Conservation (phyloP, 2,113 vertebrate species). For the Gallinago jamesoni region DNA sequence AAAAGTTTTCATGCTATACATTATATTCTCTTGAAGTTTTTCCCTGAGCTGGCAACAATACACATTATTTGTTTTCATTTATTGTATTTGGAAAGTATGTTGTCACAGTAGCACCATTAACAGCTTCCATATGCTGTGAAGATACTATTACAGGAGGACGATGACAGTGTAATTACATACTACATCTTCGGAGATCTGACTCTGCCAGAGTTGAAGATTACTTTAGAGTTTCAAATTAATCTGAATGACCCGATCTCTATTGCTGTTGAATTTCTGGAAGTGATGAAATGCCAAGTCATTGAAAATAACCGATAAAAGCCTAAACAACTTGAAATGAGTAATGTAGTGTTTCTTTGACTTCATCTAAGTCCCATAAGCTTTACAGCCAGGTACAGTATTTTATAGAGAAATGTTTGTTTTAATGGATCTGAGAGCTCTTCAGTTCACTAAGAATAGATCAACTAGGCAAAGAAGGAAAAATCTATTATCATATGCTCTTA, state of each 20-base stretch:
- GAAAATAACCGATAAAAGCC: slow-evolving; percentile 29
- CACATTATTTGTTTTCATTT: slow-evolving; percentile 11
- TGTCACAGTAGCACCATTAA: slow-evolving; percentile 40
- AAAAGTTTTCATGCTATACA: background rate
- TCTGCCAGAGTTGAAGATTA: slow-evolving; percentile 50
- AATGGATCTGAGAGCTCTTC: background rate
- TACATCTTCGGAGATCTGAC: slow-evolving; percentile 44
- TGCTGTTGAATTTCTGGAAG: slow-evolving; percentile 59
- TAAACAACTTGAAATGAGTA: slow-evolving; percentile 50
- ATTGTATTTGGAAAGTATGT: slow-evolving; percentile 52
- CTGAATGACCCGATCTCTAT: slow-evolving; percentile 60
- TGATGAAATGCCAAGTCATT: slow-evolving; percentile 56
- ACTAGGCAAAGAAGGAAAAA: background rate
- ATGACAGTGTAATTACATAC: slow-evolving; percentile 52
- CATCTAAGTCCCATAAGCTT: background rate
- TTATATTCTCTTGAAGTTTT: background rate
- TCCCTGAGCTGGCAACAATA: background rate
- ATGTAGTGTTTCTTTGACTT: slow-evolving; percentile 27
- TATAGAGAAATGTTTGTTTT: slow-evolving; percentile 2
- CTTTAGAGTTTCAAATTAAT: slow-evolving; percentile 66
- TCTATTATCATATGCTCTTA: background rate
- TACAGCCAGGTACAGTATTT: slow-evolving; percentile 17
- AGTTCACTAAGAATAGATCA: background rate
- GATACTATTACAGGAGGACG: background rate
- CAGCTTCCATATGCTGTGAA: slow-evolving; percentile 41